These are phyloP conservation scores for Microtus ochrogaster DNA, from an alignment of 2,113 vertebrate species.

Conservation along the genomic window DNA sequence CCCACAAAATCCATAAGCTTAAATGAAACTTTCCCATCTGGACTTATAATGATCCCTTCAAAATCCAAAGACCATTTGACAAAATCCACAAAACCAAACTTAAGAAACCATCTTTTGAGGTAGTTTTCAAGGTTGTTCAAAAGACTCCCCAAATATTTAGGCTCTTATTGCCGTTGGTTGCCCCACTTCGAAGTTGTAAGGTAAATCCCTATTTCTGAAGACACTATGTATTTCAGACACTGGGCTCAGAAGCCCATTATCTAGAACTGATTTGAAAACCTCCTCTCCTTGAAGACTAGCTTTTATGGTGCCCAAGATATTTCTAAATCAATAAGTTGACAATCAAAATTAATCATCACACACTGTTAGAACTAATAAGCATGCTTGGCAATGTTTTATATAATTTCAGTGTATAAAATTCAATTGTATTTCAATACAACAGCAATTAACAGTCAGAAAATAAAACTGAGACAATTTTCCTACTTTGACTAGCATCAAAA, in stretches of 20 bases:
- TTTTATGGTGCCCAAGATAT: background rate
- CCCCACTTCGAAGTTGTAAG: background rate
- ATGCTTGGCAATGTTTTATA: background rate
- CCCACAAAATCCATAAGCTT: background rate
- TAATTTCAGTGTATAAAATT: background rate
- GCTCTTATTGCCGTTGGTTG: background rate
- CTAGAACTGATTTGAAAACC: background rate
- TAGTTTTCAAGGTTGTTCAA: background rate
- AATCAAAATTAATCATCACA: background rate
- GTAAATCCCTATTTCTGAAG: background rate
- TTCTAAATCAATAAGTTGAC: background rate
- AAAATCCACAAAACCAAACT: background rate
- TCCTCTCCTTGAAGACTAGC: background rate
- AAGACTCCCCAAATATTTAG: background rate
- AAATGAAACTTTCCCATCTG: background rate
- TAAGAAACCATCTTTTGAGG: background rate
- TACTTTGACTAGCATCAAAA: conserved; percentile 14
- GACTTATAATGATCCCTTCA: background rate
- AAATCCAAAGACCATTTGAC: background rate
- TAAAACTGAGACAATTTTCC: background rate
- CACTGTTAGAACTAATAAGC: background rate
- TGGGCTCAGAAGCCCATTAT: background rate
- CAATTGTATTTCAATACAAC: background rate
- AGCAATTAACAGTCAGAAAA: background rate
- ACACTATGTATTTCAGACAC: background rate